phyloP scores from a whole-genome alignment of 2,888 invertebrate species.

The Brachypterus glaber region DNA sequence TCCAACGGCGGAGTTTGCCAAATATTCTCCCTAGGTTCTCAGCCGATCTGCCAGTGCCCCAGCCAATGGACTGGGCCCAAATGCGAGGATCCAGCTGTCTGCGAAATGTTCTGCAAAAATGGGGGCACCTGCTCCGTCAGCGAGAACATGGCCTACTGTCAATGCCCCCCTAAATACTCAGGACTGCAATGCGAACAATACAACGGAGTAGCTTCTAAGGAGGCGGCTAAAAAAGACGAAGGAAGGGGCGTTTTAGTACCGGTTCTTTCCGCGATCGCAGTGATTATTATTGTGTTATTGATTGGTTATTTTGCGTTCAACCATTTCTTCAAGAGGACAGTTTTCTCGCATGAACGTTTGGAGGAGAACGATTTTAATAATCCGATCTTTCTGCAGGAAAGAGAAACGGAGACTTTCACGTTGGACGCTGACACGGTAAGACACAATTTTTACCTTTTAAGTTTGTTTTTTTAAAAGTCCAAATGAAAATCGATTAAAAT shows the following conservation, averaged over 20 bases:
- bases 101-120: slow-evolving; percentile 45
- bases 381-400: slow-evolving; percentile 78
- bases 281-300: slow-evolving; percentile 28
- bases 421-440: slow-evolving; percentile 53
- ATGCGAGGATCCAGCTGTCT: slow-evolving; percentile 45
- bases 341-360: slow-evolving; percentile 70
- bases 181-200: slow-evolving; percentile 42
- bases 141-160: slow-evolving; percentile 36
- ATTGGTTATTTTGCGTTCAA: slow-evolving; percentile 29
- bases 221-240: slow-evolving; percentile 10
- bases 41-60: slow-evolving; percentile 48
- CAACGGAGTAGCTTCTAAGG: slow-evolving; percentile 3
- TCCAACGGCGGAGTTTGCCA: slow-evolving; percentile 52
- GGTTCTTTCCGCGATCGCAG: slow-evolving; percentile 24
- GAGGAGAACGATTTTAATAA: slow-evolving; percentile 76
- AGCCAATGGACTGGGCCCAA: slow-evolving; percentile 48
- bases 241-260: slow-evolving; percentile 25
- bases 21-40: slow-evolving; percentile 41
- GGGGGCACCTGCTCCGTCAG: slow-evolving; percentile 44
- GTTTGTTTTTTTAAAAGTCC: too few relatives aligned
- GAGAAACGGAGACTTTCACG: slow-evolving; percentile 51
- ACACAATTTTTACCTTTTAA: too few relatives aligned
- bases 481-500: too few relatives aligned
- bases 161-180: slow-evolving; percentile 40
- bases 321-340: slow-evolving; percentile 32